Percentiles rank a stretch among this genome's conserved stretches.
Conservation (phyloP, 2,888 invertebrate genomes). For the Amblyteles armatorius region DNA sequence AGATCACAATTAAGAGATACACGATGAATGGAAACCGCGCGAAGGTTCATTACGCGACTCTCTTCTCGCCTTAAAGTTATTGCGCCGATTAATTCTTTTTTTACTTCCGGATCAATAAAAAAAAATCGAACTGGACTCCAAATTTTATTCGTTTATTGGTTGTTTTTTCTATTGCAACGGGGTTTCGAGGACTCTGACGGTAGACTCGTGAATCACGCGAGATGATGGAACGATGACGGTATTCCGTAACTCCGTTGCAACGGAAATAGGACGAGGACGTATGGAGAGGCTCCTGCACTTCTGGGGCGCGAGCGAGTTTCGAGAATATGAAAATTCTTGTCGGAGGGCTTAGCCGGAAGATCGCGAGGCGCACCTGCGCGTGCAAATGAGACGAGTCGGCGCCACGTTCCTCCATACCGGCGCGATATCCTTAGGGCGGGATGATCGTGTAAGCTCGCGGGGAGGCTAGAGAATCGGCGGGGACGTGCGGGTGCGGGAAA, state of each 20-base stretch:
- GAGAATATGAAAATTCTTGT: constrained; percentile 36
- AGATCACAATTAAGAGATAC: background rate
- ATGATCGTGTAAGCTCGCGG: background rate
- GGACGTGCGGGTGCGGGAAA: background rate
- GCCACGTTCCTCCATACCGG: constrained; percentile 9
- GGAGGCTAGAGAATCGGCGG: background rate
- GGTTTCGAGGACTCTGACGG: background rate
- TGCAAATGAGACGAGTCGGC: constrained; percentile 32
- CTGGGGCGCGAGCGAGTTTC: constrained; percentile 1
- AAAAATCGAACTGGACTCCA: background rate
- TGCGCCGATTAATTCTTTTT: background rate
- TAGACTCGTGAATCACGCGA: background rate
- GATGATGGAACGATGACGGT: constrained; percentile 25
- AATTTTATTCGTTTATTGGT: background rate
- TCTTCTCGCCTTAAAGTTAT: background rate
- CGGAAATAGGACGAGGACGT: background rate
- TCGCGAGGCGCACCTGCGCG: constrained; percentile 18
- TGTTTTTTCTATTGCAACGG: background rate
- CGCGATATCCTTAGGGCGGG: background rate
- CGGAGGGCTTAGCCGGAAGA: background rate
- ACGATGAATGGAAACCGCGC: background rate
- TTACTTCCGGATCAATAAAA: background rate
- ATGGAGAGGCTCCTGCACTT: background rate
- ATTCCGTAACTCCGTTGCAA: background rate
- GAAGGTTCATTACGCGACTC: background rate